Conservation (phyloP, 2,888 invertebrate genomes). For the Parthenolecanium corni region DNA sequence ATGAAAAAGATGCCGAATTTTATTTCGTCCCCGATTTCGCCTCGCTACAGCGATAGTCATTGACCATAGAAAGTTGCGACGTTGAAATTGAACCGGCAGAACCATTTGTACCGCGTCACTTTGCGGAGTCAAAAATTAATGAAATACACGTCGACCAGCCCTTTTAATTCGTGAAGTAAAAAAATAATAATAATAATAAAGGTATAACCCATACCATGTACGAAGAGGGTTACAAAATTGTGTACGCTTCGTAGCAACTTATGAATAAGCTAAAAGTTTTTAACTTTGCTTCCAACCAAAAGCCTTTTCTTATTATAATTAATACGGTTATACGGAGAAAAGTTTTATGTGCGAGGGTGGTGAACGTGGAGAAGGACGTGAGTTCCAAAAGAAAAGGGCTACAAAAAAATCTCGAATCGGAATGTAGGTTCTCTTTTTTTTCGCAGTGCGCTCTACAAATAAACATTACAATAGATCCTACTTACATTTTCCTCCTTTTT, state of each 20-base stretch:
- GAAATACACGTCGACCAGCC: slow-evolving; percentile 21
- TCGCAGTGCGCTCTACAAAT: not conserved
- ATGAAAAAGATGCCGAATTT: too few species aligned
- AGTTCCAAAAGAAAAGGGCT: not conserved
- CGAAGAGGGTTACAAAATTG: slow-evolving; percentile 20
- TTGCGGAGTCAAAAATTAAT: slow-evolving; percentile 25
- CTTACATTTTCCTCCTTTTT: not conserved
- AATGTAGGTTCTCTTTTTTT: too few species aligned
- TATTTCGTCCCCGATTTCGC: too few species aligned
- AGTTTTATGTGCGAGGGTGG: slow-evolving; percentile 11
- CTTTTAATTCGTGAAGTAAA: slow-evolving; percentile 5
- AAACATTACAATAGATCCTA: too few species aligned
- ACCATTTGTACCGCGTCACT: slow-evolving; percentile 12
- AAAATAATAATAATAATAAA: not conserved
- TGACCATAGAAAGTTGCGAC: not conserved
- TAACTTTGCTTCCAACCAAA: slow-evolving; percentile 21
- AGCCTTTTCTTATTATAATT: slow-evolving; percentile 28
- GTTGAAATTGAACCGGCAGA: slow-evolving; percentile 16
- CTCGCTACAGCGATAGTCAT: too few species aligned
- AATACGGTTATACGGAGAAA: slow-evolving; percentile 24
- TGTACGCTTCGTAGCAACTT: slow-evolving; percentile 23
- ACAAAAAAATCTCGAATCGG: too few species aligned
- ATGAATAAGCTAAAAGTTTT: slow-evolving; percentile 28
- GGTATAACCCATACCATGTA: slow-evolving; percentile 16
- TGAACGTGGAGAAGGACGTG: not conserved